phyloP scores from a whole-genome alignment of 2,888 invertebrate species.

The Notocelia uddmanniana region DNA sequence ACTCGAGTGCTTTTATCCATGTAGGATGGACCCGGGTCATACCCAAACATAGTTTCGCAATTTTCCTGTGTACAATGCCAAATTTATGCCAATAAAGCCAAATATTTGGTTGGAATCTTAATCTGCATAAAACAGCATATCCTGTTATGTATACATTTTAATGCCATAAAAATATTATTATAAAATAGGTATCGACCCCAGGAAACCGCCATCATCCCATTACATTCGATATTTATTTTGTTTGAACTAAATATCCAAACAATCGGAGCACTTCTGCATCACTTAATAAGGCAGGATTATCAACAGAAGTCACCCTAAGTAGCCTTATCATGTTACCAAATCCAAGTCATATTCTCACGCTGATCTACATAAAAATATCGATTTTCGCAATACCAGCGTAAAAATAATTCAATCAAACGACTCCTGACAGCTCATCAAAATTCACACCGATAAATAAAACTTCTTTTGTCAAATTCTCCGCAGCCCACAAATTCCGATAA shows the following conservation, averaged over 20 bases:
- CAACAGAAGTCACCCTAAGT: background rate
- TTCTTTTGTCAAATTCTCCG: constrained; percentile 29
- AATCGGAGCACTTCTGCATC: background rate
- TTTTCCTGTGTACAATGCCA: no score
- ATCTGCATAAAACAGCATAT: no score
- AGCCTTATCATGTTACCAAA: background rate
- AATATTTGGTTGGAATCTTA: no score
- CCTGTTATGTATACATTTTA: no score
- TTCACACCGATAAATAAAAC: constrained; percentile 11
- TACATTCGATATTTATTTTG: no score
- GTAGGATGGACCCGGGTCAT: no score
- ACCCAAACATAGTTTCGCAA: no score
- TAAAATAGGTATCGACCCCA: no score
- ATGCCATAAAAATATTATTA: no score
- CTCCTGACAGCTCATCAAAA: constrained; percentile 22
- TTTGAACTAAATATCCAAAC: background rate
- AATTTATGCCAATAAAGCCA: no score
- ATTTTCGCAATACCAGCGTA: background rate
- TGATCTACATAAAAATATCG: constrained; percentile 4
- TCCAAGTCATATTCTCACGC: background rate
- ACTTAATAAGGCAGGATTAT: background rate
- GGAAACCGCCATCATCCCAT: background rate
- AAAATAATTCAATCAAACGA: constrained; percentile 17
- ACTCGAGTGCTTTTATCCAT: background rate
- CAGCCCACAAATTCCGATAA: constrained; percentile 50